phyloP scores from a whole-genome alignment of 1,140 invertebrate species.

The Magallana angulata region DNA sequence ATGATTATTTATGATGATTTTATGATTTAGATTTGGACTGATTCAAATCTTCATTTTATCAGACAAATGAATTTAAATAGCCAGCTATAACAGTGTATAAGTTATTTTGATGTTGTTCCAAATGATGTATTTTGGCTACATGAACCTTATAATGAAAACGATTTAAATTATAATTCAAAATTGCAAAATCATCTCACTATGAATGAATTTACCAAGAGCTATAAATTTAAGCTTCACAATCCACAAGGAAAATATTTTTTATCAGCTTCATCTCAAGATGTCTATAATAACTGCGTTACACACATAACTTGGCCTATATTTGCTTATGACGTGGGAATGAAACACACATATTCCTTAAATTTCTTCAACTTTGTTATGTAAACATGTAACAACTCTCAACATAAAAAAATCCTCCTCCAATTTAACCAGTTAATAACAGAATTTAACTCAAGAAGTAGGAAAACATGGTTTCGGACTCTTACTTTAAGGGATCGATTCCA shows the following conservation, averaged over 20 bases:
- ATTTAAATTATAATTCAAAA: not conserved
- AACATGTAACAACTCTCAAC: not conserved
- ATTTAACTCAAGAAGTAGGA: not conserved
- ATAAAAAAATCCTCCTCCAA: not conserved
- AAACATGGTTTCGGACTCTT: not conserved
- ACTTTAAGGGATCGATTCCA: not conserved
- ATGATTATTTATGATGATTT: too few species aligned
- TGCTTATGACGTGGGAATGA: not conserved
- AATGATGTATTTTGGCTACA: too few species aligned
- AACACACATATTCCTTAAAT: slow-evolving; percentile 15
- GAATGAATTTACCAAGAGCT: too few species aligned
- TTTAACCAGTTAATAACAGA: not conserved
- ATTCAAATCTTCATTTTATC: not conserved
- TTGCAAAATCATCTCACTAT: not conserved
- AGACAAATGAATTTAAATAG: not conserved
- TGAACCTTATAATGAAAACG: too few species aligned
- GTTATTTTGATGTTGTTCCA: too few species aligned
- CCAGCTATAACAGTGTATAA: too few species aligned
- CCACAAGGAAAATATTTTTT: too few species aligned
- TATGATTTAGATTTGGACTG: not conserved
- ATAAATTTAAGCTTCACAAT: too few species aligned
- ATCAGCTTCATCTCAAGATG: not conserved
- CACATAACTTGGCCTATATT: not conserved
- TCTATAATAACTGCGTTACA: not conserved
- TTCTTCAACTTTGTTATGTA: not conserved